phyloP scores from a whole-genome alignment of 1,140 invertebrate genomes.

The Trichonephila inaurata region DNA sequence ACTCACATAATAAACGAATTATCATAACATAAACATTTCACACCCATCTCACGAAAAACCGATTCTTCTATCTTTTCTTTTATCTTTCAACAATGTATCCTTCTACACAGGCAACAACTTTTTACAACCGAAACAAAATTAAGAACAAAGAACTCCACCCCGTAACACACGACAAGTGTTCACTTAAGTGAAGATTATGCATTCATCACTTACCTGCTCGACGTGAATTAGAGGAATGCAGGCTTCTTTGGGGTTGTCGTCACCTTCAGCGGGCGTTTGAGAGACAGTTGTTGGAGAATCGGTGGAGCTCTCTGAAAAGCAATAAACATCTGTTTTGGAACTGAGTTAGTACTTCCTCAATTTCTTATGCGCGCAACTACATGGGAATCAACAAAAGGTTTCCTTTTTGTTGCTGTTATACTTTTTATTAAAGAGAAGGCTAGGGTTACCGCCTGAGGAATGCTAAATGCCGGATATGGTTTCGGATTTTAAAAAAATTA shows the following conservation, averaged over 20 bases:
- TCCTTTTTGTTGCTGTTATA: neutral
- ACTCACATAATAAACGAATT: too few species aligned
- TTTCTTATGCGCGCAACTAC: neutral
- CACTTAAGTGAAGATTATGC: neutral
- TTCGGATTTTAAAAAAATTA: too few species aligned
- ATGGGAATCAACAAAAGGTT: slow-evolving; percentile 2
- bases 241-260: neutral
- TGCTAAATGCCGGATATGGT: neutral
- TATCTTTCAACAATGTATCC: too few species aligned
- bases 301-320: neutral
- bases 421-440: neutral
- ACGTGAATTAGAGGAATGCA: slow-evolving; percentile 19
- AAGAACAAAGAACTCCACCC: neutral
- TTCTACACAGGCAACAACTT: too few species aligned
- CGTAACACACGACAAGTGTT: neutral
- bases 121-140: too few species aligned
- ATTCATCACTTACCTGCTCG: slow-evolving; percentile 4
- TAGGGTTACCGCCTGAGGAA: neutral
- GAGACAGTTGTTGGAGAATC: neutral
- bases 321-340: slow-evolving; percentile 43
- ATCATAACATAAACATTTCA: too few species aligned
- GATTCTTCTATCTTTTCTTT: too few species aligned
- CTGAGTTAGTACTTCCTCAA: slow-evolving; percentile 12
- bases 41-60: too few species aligned
- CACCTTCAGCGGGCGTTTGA: neutral